Conservation (phyloP, 2,888 invertebrate genomes). For the Abrostola triplasia region DNA sequence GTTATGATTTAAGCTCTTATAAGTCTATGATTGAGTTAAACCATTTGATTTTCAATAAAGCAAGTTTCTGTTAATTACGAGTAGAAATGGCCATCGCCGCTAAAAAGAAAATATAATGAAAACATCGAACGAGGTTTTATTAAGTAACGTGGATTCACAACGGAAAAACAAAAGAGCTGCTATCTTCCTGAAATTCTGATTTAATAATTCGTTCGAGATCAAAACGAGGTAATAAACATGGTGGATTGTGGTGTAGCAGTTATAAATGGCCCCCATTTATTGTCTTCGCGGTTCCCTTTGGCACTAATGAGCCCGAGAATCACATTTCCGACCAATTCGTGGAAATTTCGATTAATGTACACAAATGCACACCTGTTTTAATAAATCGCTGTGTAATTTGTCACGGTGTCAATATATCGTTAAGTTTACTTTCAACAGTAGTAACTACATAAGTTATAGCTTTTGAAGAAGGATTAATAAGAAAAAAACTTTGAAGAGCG, state of each 20-base stretch:
- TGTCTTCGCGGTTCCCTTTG: constrained; percentile 64
- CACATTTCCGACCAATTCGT: constrained; percentile 62
- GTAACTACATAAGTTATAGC: background rate
- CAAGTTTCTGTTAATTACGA: no score
- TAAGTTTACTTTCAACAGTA: background rate
- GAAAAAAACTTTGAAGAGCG: no score
- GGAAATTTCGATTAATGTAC: constrained; percentile 56
- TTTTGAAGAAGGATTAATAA: background rate
- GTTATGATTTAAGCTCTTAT: no score
- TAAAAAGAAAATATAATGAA: no score
- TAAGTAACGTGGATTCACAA: background rate
- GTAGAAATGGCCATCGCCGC: no score
- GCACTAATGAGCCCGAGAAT: constrained; percentile 68
- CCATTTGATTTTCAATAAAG: no score
- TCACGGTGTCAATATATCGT: constrained; percentile 5
- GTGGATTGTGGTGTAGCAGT: constrained; percentile 63
- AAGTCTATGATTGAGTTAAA: no score
- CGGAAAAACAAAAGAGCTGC: constrained; percentile 38
- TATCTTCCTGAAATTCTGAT: constrained; percentile 53
- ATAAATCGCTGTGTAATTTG: constrained; percentile 13
- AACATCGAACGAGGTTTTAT: no score
- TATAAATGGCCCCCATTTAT: constrained; percentile 70
- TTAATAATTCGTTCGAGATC: constrained; percentile 58
- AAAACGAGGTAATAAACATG: constrained; percentile 64
- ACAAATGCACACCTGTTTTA: constrained; percentile 41